Percentiles rank a stretch among this genome's conserved stretches.
phyloP scores from a whole-genome alignment of 1,140 invertebrate genomes.

The Bombyx mandarina region DNA sequence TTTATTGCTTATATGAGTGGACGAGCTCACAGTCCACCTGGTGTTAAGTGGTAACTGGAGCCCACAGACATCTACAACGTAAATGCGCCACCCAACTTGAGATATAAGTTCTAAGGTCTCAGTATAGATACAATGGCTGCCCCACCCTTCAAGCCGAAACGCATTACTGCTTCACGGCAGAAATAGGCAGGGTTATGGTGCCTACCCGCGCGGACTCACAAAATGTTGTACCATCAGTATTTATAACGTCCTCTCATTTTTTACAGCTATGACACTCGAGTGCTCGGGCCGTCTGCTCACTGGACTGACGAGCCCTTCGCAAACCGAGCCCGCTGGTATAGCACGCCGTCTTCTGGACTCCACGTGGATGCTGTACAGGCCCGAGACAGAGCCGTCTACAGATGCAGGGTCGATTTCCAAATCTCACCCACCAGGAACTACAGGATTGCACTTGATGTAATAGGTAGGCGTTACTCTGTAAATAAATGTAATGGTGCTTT shows the following conservation, averaged over 20 bases:
- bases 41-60: too few species aligned
- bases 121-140: too few species aligned
- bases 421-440: constrained; percentile 86
- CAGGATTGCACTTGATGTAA: constrained; percentile 83
- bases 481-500: too few species aligned
- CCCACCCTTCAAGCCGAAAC: too few species aligned
- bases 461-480: constrained; percentile 76
- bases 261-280: constrained; percentile 75
- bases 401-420: constrained; percentile 85
- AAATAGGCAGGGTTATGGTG: too few species aligned
- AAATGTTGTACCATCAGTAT: background rate
- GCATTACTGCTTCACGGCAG: too few species aligned
- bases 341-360: constrained; percentile 73
- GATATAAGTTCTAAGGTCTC: too few species aligned
- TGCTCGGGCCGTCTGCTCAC: constrained; percentile 69
- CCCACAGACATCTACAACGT: too few species aligned
- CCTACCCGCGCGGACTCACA: too few species aligned
- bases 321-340: constrained; percentile 73
- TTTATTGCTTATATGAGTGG: too few species aligned
- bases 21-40: too few species aligned
- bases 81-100: too few species aligned
- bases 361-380: constrained; percentile 76
- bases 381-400: constrained; percentile 80
- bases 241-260: constrained; percentile 5
- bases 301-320: constrained; percentile 75